phyloP scores from a whole-genome alignment of 2,113 vertebrate genomes.

The Lipotes vexillifer region DNA sequence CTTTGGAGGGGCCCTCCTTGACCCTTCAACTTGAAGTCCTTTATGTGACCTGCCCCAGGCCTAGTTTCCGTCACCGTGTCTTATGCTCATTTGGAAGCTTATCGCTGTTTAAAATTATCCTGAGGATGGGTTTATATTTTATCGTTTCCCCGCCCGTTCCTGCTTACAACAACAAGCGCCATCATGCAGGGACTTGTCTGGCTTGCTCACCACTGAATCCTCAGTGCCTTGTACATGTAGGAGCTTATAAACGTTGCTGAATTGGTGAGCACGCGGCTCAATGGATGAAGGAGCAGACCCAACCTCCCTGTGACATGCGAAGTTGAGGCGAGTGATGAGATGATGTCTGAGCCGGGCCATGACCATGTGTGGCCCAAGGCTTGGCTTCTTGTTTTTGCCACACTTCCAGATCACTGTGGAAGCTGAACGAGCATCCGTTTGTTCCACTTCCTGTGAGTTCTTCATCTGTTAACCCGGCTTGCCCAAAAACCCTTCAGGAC shows the following conservation, averaged over 20 bases:
- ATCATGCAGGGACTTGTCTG: fast-evolving
- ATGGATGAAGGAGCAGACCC: too few relatives aligned
- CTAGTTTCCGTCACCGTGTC: neutral
- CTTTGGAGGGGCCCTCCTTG: neutral
- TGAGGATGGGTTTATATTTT: too few relatives aligned
- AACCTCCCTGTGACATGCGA: neutral
- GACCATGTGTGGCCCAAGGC: fast-evolving
- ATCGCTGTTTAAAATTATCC: neutral
- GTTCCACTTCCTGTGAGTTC: neutral
- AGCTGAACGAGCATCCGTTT: neutral
- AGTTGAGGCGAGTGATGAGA: neutral
- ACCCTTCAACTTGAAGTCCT: neutral
- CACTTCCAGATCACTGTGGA: neutral
- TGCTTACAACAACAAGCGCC: neutral
- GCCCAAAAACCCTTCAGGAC: neutral
- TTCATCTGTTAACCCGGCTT: neutral
- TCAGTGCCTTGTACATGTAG: fast-evolving
- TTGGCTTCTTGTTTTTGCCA: neutral
- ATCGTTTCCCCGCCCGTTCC: neutral
- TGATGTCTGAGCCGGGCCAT: fast-evolving
- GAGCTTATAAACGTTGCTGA: neutral
- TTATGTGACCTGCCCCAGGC: neutral
- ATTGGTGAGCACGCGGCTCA: fast-evolving
- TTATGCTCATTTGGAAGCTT: neutral
- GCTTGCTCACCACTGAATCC: neutral